Conservation (phyloP, 35 echinoderm and acorn worm genomes). For the Eucidaris tribuloides region DNA sequence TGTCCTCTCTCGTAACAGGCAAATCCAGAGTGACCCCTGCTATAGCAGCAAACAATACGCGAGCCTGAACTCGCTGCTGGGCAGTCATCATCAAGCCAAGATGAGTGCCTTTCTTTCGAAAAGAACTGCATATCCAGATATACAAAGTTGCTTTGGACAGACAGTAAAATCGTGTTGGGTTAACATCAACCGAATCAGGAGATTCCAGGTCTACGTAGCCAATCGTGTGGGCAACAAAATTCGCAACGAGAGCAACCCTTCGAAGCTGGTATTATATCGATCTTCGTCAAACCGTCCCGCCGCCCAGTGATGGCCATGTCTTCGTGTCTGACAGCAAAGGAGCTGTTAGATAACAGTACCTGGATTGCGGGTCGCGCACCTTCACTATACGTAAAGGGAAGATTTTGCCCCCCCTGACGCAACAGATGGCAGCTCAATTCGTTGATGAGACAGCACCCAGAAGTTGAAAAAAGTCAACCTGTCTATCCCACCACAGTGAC, state of each 20-base stretch:
- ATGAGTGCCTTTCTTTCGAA: not conserved
- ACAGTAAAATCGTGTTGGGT: no score
- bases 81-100: constrained; percentile 32
- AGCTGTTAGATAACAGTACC: constrained; percentile 5
- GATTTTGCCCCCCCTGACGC: not conserved
- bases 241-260: constrained; percentile 28
- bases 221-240: constrained; percentile 48
- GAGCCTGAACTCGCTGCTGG: not conserved
- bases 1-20: constrained; percentile 11
- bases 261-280: constrained; percentile 52
- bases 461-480: constrained; percentile 36
- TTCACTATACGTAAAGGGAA: constrained; percentile 18
- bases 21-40: constrained; percentile 48
- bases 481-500: not conserved
- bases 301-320: no score
- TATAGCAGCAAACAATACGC: not conserved
- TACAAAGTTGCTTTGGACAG: constrained; percentile 31
- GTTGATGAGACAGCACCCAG: constrained; percentile 19
- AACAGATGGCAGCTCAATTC: not conserved
- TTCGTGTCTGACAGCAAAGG: constrained; percentile 19
- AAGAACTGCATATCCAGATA: constrained; percentile 7
- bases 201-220: constrained; percentile 32
- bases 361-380: constrained; percentile 47
- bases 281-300: constrained; percentile 51
- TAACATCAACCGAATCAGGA: constrained; percentile 26